phyloP scores from a whole-genome alignment of 2,113 vertebrate genomes.

The Scatophagus argus region DNA sequence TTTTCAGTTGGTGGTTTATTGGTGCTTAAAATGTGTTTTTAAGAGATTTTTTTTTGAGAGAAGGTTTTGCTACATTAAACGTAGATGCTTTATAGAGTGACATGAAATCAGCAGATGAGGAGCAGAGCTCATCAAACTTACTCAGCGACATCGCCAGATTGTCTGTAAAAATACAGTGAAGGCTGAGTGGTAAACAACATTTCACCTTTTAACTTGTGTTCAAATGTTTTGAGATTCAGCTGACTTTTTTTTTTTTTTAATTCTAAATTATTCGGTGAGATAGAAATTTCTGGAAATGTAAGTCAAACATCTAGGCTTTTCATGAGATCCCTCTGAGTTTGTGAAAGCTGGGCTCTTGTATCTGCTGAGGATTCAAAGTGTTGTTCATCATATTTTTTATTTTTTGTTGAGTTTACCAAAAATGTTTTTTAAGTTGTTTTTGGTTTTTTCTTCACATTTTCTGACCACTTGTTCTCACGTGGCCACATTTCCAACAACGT shows the following conservation, averaged over 20 bases:
- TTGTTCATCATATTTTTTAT: too few species aligned
- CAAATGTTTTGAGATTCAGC: not conserved
- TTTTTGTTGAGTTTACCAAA: too few species aligned
- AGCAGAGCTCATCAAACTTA: not conserved
- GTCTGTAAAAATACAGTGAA: not conserved
- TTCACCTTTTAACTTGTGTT: not conserved
- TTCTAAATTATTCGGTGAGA: not conserved
- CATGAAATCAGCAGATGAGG: not conserved
- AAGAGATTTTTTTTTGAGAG: not conserved
- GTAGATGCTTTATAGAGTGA: not conserved
- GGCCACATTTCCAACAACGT: not conserved
- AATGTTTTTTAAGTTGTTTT: too few species aligned
- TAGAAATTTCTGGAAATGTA: slow-evolving; percentile 1
- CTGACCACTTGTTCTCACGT: not conserved
- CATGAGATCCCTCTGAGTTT: not conserved
- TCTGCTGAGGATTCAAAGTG: too few species aligned
- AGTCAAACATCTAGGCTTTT: not conserved
- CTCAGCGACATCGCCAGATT: not conserved
- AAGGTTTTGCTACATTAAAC: slow-evolving; percentile 9
- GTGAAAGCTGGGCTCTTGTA: not conserved
- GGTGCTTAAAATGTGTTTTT: slow-evolving; percentile 17
- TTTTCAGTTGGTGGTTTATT: slow-evolving; percentile 56
- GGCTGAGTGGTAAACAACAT: too few species aligned
- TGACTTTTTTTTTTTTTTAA: not conserved
- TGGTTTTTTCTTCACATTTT: not conserved